These are phyloP conservation scores for Gryon sp. DNA, from an alignment of 1,140 invertebrate species.

Conservation along the genomic window DNA sequence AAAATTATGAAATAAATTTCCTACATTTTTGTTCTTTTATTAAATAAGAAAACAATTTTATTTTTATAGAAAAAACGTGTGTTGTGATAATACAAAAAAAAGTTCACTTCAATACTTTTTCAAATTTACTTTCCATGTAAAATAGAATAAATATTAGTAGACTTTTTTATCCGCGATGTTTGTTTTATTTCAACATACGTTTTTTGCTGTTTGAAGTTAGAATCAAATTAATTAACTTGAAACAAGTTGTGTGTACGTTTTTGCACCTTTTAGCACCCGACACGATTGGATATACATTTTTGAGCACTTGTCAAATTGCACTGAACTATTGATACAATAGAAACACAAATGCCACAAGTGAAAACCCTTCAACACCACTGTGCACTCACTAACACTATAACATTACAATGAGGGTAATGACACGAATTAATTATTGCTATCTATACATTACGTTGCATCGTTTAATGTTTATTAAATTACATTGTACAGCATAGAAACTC, in stretches of 20 bases:
- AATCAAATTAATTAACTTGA: neutral
- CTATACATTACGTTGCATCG: constrained; percentile 6
- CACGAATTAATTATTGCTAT: constrained; percentile 34
- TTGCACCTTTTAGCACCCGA: constrained; percentile 35
- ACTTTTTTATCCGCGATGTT: neutral
- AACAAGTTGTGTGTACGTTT: constrained; percentile 13
- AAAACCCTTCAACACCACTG: constrained; percentile 41
- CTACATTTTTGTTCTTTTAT: too few species aligned
- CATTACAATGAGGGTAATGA: constrained; percentile 43
- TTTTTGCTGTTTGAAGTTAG: neutral
- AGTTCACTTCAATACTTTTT: too few species aligned
- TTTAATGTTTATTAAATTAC: neutral
- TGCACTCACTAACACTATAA: constrained; percentile 42
- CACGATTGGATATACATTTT: constrained; percentile 51
- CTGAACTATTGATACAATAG: constrained; percentile 37
- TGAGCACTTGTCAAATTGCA: constrained; percentile 44
- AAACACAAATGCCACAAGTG: constrained; percentile 45
- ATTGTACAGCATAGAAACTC: neutral
- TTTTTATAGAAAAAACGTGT: too few species aligned
- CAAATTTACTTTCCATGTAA: too few species aligned
- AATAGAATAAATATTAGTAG: too few species aligned
- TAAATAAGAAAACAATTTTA: too few species aligned
- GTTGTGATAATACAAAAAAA: too few species aligned
- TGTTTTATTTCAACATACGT: neutral
- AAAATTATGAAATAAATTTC: neutral